Conservation (phyloP, 2,888 invertebrate genomes). For the Phengaris arion region DNA sequence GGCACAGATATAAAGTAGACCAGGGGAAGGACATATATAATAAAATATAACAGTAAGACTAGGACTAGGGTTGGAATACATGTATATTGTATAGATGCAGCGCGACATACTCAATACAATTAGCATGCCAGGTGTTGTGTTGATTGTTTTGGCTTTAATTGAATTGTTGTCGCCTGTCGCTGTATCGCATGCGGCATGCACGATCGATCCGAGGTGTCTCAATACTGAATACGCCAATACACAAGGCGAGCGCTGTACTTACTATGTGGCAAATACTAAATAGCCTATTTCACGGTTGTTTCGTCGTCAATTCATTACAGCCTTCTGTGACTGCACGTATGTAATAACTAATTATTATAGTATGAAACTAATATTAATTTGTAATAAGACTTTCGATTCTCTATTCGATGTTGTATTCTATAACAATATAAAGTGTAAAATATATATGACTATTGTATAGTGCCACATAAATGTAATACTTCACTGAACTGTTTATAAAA, state of each 20-base stretch:
- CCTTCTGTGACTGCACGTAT: not conserved
- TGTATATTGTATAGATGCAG: not conserved
- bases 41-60: too few species aligned
- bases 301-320: not conserved
- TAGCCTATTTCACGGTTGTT: not conserved
- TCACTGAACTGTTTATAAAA: too few species aligned
- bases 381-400: not conserved
- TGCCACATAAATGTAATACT: too few species aligned
- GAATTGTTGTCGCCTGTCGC: conserved; percentile 14
- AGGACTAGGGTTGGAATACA: too few species aligned
- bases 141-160: conserved; percentile 28
- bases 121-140: conserved; percentile 26
- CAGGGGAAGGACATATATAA: too few species aligned
- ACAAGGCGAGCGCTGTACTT: not conserved
- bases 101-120: not conserved
- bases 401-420: not conserved
- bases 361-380: not conserved
- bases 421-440: too few species aligned
- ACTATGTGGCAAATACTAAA: not conserved
- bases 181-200: not conserved
- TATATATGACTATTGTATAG: too few species aligned
- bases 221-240: conserved; percentile 15
- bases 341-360: not conserved
- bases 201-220: conserved; percentile 18
- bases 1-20: too few species aligned